These are phyloP conservation scores for Trichacis sp. DNA, from an alignment of 2,888 invertebrate species.

Conservation along the genomic window DNA sequence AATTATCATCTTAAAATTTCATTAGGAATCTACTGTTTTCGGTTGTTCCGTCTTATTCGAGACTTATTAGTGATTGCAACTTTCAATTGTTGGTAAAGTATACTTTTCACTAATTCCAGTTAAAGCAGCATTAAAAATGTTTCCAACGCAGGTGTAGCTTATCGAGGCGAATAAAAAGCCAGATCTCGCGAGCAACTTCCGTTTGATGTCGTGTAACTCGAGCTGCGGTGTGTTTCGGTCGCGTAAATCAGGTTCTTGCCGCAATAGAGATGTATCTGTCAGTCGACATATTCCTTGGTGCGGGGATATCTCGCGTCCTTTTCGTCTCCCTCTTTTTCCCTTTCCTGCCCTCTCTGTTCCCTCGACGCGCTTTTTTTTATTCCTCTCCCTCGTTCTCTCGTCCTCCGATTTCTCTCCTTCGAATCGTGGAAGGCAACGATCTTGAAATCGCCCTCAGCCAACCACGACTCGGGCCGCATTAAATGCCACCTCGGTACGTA, in stretches of 20 bases:
- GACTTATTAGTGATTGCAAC: too few relatives aligned
- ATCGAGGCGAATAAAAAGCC: not conserved
- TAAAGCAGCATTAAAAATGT: too few relatives aligned
- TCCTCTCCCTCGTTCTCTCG: conserved; percentile 25
- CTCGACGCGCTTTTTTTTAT: conserved; percentile 25
- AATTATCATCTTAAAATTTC: too few relatives aligned
- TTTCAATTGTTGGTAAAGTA: too few relatives aligned
- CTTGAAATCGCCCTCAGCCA: conserved; percentile 20
- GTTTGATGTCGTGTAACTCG: conserved; percentile 14
- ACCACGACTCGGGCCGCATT: conserved; percentile 33
- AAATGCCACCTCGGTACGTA: conserved; percentile 38
- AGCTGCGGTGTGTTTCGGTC: conserved; percentile 26
- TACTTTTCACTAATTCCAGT: too few relatives aligned
- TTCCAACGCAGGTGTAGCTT: too few relatives aligned
- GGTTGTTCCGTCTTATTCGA: too few relatives aligned
- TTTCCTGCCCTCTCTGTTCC: conserved; percentile 22
- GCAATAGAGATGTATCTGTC: conserved; percentile 43
- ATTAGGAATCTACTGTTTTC: too few relatives aligned
- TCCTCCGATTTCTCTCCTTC: conserved; percentile 5
- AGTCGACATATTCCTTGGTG: conserved; percentile 35
- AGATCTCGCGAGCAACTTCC: conserved; percentile 2
- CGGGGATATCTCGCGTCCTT: conserved; percentile 33
- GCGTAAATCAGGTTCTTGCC: conserved; percentile 37
- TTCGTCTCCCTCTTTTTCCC: conserved; percentile 12
- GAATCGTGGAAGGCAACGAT: conserved; percentile 1